phyloP scores from a whole-genome alignment of 2,113 vertebrate genomes.

The Scytalopus superciliaris region DNA sequence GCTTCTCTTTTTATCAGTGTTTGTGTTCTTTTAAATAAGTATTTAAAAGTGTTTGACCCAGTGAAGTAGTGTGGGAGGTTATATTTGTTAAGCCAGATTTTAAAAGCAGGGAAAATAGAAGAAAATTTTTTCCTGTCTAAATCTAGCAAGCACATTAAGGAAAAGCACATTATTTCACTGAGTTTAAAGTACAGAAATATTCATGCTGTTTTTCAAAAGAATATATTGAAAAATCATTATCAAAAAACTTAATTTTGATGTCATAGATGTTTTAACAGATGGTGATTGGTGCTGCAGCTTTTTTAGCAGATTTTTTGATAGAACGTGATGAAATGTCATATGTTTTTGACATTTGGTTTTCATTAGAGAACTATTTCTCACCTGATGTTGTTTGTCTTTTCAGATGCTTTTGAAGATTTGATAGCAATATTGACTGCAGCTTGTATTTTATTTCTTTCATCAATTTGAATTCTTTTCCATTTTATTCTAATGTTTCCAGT shows the following conservation, averaged over 20 bases:
- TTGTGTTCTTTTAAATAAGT: not conserved
- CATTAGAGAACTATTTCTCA: slow-evolving; percentile 22
- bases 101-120: not conserved
- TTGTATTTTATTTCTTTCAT: not conserved
- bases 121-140: not conserved
- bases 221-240: not conserved
- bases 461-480: not conserved
- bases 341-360: slow-evolving; percentile 33
- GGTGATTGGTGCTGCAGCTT: not conserved
- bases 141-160: not conserved
- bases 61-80: not conserved
- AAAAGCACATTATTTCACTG: not conserved
- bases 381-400: slow-evolving; percentile 15
- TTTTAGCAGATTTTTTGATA: not conserved
- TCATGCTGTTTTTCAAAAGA: not conserved
- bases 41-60: not conserved
- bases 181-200: not conserved
- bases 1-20: not conserved
- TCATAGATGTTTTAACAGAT: not conserved
- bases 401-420: not conserved
- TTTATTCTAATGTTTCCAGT: not conserved
- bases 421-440: not conserved
- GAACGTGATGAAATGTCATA: not conserved
- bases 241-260: not conserved
- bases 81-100: not conserved